Base-by-base conservation (phyloP, 2,797 vertebrate species). In the Momotus momota region DNA sequence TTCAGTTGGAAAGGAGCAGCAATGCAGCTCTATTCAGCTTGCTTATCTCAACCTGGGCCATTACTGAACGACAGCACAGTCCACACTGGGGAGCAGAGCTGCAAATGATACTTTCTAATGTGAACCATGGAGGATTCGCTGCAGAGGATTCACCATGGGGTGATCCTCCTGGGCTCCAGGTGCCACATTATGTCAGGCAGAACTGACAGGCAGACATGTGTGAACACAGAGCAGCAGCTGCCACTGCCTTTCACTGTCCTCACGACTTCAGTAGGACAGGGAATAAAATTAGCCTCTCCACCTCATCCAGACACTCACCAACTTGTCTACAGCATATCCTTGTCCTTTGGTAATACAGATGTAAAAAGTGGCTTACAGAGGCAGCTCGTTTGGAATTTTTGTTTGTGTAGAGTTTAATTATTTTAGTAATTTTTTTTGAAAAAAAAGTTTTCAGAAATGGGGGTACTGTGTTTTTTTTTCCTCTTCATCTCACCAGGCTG, bases 401-500 rank as follows among this genome's bases (percentile, higher is more conserved):
- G 9, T 46, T 74, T 61, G 12, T 41, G 10, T 70, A 45, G 13
- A 6, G 29, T 41, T 65, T 60, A 25, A 26, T 43, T 43, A 43
- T 43, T 7, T 14, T 8, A 35, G 35, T 35, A 35, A 61, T 45
- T 33, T 23, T 49, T 79, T 73, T 82, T 27, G 20, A 85, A 43
- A 43, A 43, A 43, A 48, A 16, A 48, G 54, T 94, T 96, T 75
- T 95, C 84, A 85, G 67, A 91, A 71, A 81, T 21, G 6, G 10
- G 26, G 8, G 12, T 58, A 35, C 29, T 14, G 4, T 21, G 26
- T 15, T 51, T 43, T 49, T 52, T 80, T 61, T 62, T 51, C 70
- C 58, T 87, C 73, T 94, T 91, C 87, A 75, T 41, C 93, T 95
- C 84, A 70, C 52, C 81, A 88, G 49, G 19, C 54, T 73, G 94